Conservation (phyloP, 2,888 invertebrate genomes). For the Ormyrus nitidulus region DNA sequence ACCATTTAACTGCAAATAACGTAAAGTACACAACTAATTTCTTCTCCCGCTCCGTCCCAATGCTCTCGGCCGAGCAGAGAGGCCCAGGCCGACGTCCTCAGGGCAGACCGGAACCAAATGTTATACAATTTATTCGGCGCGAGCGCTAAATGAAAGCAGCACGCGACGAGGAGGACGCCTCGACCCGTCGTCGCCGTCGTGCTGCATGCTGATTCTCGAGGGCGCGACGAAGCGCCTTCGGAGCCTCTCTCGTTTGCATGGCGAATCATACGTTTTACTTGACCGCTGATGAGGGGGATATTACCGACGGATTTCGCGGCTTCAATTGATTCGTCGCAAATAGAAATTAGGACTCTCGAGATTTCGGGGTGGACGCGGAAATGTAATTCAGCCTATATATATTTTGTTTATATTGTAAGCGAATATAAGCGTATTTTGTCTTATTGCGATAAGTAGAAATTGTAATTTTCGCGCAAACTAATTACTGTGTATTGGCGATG, state of each 20-base stretch:
- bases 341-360: background rate
- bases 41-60: background rate
- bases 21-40: too few relatives aligned
- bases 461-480: too few relatives aligned
- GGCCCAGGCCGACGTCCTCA: constrained; percentile 59
- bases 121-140: constrained; percentile 61
- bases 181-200: constrained; percentile 10
- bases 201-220: background rate
- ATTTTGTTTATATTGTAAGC: too few relatives aligned
- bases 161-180: constrained; percentile 29
- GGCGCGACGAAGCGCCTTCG: constrained; percentile 3
- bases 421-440: too few relatives aligned
- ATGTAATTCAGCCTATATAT: too few relatives aligned
- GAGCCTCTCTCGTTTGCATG: constrained; percentile 36
- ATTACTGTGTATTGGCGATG: too few relatives aligned
- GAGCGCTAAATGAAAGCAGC: constrained; percentile 35
- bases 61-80: background rate
- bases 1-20: too few relatives aligned
- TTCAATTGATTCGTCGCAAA: constrained; percentile 12
- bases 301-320: background rate
- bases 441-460: too few relatives aligned
- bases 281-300: background rate
- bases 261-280: constrained; percentile 22
- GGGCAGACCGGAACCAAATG: constrained; percentile 60
- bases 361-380: background rate